These are phyloP conservation scores for Meriones unguiculatus DNA, from an alignment of 2,113 vertebrate species.

Conservation along the genomic window DNA sequence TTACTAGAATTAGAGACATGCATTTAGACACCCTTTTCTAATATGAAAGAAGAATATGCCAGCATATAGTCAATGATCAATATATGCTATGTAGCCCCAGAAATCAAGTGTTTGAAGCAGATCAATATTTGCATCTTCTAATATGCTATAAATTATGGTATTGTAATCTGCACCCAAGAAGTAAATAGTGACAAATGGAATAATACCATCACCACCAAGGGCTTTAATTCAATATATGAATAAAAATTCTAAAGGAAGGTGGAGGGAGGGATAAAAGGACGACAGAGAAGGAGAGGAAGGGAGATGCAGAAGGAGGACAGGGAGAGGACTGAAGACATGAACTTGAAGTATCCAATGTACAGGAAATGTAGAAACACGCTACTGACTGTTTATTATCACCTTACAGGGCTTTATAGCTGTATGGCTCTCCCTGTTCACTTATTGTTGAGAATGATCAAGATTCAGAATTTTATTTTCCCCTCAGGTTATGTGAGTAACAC, in stretches of 20 bases:
- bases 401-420: neutral
- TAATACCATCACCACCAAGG: neutral
- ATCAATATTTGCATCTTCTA: neutral
- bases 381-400: neutral
- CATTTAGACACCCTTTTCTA: neutral
- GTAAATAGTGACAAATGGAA: neutral
- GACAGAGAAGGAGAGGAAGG: neutral
- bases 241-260: neutral
- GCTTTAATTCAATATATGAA: neutral
- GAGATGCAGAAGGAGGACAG: no score
- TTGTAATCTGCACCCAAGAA: neutral
- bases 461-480: neutral
- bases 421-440: neutral
- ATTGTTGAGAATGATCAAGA: neutral
- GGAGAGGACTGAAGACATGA: neutral
- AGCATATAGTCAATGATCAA: neutral
- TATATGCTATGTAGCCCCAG: neutral
- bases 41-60: neutral
- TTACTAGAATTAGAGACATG: neutral
- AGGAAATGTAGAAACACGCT: neutral
- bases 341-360: neutral
- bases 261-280: neutral
- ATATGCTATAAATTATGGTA: neutral
- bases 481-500: neutral
- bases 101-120: neutral